phyloP scores from a whole-genome alignment of 2,888 invertebrate species.

The Carterocephalus palaemon region DNA sequence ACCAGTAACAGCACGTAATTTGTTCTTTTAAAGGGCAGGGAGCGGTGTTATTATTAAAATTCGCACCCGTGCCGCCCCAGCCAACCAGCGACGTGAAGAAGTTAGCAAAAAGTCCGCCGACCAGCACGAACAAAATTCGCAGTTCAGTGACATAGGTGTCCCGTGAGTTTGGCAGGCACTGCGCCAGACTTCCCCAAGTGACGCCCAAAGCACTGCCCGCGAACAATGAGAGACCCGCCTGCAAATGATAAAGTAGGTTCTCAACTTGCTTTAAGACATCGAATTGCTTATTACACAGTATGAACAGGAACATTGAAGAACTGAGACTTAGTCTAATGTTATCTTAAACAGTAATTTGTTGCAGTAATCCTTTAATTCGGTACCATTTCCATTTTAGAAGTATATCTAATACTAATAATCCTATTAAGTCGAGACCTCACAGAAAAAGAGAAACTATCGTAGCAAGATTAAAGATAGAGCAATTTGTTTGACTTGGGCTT shows the following conservation, averaged over 20 bases:
- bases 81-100: slow-evolving; percentile 52
- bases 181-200: slow-evolving; percentile 59
- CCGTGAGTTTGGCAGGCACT: slow-evolving; percentile 49
- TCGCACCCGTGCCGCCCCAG: slow-evolving; percentile 65
- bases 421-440: background rate
- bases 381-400: too few relatives aligned
- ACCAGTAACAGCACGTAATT: slow-evolving; percentile 9
- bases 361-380: too few relatives aligned
- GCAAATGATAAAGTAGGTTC: slow-evolving; percentile 35
- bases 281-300: too few relatives aligned
- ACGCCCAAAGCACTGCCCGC: slow-evolving; percentile 54
- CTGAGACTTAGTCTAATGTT: too few relatives aligned
- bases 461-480: slow-evolving; percentile 12
- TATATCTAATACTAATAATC: too few relatives aligned
- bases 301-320: too few relatives aligned
- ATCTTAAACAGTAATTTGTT: too few relatives aligned
- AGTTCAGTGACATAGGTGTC: slow-evolving; percentile 60
- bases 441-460: slow-evolving; percentile 1
- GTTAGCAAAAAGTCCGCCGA: slow-evolving; percentile 59
- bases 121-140: slow-evolving; percentile 55
- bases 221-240: slow-evolving; percentile 60
- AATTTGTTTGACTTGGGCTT: slow-evolving; percentile 11
- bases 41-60: slow-evolving; percentile 9
- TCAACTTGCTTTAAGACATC: too few relatives aligned
- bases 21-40: slow-evolving; percentile 4